Evolutionary conservation across 2,888 invertebrate species (phyloP).

Genomic region (Coelinius sp.): DNA sequence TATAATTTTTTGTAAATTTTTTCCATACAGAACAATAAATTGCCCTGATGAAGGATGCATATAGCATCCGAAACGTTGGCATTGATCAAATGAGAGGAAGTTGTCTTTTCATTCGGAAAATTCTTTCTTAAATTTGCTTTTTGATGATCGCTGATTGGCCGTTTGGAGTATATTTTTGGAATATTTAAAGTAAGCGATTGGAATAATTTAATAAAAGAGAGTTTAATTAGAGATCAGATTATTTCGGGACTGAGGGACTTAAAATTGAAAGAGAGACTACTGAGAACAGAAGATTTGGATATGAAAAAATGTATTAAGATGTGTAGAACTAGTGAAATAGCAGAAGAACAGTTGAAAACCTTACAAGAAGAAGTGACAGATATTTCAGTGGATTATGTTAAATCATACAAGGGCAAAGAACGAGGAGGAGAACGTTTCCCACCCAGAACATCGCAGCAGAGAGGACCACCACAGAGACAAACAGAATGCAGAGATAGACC

Average conservation of each 20-base stretch:
- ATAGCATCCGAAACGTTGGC: no score
- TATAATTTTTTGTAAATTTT: no score
- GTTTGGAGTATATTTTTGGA: no score
- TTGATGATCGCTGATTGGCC: no score
- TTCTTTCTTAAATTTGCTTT: no score
- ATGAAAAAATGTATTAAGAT: slow-evolving; percentile 46
- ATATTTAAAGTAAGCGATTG: no score
- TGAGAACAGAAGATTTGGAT: slow-evolving; percentile 46
- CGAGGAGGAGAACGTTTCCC: background rate
- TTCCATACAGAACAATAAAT: no score
- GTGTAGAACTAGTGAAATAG: slow-evolving; percentile 47
- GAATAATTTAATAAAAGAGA: no score
- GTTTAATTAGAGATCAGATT: slow-evolving; percentile 49
- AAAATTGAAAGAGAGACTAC: slow-evolving; percentile 44
- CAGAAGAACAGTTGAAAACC: slow-evolving; percentile 42
- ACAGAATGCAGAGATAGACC: background rate
- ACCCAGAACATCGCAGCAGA: background rate
- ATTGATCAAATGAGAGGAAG: no score
- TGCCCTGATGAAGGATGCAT: no score
- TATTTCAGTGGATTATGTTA: slow-evolving; percentile 20
- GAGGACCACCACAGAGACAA: slow-evolving; percentile 9
- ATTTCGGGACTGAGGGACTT: slow-evolving; percentile 47
- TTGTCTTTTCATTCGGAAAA: no score
- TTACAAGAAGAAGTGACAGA: slow-evolving; percentile 16
- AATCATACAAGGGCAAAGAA: slow-evolving; percentile 2